Conservation (phyloP, 2,888 invertebrate species). For the Rotaria magnacalcarata region DNA sequence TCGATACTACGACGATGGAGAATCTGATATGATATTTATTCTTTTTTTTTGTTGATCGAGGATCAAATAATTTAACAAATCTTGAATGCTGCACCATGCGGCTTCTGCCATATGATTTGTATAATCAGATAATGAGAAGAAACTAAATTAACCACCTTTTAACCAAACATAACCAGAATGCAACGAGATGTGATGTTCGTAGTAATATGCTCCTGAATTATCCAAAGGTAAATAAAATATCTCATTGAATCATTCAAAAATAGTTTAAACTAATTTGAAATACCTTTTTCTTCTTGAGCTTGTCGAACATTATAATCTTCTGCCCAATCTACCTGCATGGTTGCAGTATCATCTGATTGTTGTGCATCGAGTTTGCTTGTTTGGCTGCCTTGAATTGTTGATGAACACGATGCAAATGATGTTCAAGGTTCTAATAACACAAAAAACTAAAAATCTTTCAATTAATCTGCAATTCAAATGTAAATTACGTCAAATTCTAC, state of each 20-base stretch:
- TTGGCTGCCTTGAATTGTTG: background rate
- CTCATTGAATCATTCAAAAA: no score
- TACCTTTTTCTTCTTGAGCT: background rate
- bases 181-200: background rate
- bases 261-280: no score
- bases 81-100: background rate
- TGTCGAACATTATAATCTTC: background rate
- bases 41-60: background rate
- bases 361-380: background rate
- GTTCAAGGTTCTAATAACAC: background rate
- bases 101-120: background rate
- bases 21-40: no score
- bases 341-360: background rate
- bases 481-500: background rate
- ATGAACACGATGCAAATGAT: background rate
- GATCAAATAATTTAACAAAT: background rate
- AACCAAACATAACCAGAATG: background rate
- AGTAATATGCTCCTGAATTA: background rate
- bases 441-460: background rate
- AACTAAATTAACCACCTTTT: background rate
- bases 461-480: background rate
- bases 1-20: no score
- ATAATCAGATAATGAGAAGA: background rate
- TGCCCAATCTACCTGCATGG: background rate
- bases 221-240: background rate